Conservation (phyloP, 2,113 vertebrate genomes). For the human (Homo sapiens) region DNA sequence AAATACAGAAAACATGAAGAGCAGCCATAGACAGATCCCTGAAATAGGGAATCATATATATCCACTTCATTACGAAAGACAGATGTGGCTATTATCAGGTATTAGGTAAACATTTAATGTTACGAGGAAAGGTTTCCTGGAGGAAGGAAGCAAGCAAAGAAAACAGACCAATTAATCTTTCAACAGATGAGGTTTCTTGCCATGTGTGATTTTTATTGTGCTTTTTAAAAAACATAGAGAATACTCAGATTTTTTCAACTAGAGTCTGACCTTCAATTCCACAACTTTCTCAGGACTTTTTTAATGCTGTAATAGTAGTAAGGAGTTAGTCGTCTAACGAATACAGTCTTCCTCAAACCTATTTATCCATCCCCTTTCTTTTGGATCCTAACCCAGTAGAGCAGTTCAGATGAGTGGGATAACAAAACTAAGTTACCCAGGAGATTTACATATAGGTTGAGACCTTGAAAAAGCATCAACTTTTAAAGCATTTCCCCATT, state of each 20-base stretch:
- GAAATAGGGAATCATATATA: neutral
- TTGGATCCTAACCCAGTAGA: neutral
- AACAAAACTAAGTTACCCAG: neutral
- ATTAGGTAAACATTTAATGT: conserved; percentile 58
- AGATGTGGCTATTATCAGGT: conserved; percentile 38
- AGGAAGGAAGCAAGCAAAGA: conserved; percentile 68
- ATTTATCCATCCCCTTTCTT: neutral
- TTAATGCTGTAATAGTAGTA: neutral
- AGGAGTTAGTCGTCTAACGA: neutral
- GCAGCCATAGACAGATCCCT: neutral
- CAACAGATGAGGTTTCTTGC: conserved; percentile 60
- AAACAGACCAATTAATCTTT: conserved; percentile 70
- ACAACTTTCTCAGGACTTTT: conserved; percentile 23
- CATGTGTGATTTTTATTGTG: conserved; percentile 62
- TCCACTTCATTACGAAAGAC: conserved; percentile 23
- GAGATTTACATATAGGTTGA: neutral
- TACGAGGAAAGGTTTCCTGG: conserved; percentile 65
- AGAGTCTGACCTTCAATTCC: conserved; percentile 48
- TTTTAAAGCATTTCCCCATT: conserved; percentile 35
- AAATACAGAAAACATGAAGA: conserved; percentile 20
- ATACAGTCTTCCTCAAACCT: neutral
- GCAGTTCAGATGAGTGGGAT: neutral
- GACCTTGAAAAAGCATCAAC: conserved; percentile 33
- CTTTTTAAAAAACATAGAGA: conserved; percentile 25
- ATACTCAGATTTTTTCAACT: conserved; percentile 57